Conservation (phyloP, 2,888 invertebrate genomes). For the Oegoconia quadripuncta region DNA sequence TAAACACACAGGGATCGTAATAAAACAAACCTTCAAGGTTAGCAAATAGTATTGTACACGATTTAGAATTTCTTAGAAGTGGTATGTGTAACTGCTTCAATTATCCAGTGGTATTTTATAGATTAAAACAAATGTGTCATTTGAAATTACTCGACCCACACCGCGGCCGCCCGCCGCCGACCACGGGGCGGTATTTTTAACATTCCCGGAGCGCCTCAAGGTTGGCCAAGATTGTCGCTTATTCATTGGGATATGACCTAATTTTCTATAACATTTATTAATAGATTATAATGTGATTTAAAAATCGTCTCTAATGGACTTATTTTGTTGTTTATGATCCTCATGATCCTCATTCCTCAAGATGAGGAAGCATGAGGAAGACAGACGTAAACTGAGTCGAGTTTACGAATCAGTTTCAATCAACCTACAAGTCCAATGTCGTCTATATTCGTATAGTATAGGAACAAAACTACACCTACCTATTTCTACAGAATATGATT, state of each 20-base stretch:
- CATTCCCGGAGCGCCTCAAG: slow-evolving; percentile 77
- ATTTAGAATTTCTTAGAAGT: no score
- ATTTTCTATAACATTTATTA: slow-evolving; percentile 60
- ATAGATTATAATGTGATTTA: slow-evolving; percentile 28
- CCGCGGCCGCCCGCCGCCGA: slow-evolving; percentile 17
- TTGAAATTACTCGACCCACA: slow-evolving; percentile 5
- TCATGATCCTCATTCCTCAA: neutral
- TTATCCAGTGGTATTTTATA: neutral
- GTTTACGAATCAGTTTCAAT: slow-evolving; percentile 11
- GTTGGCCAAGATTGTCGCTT: slow-evolving; percentile 72
- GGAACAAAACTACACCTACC: slow-evolving; percentile 2
- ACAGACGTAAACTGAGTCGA: slow-evolving; percentile 3
- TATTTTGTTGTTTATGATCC: slow-evolving; percentile 10
- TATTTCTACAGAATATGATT: neutral
- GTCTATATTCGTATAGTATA: slow-evolving; percentile 7
- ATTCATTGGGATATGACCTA: slow-evolving; percentile 76
- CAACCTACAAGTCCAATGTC: slow-evolving; percentile 27
- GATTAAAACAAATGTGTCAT: neutral
- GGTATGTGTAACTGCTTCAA: no score
- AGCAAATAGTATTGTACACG: no score
- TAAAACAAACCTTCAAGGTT: no score
- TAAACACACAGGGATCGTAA: no score
- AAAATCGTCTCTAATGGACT: slow-evolving; percentile 8
- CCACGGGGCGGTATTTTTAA: slow-evolving; percentile 72
- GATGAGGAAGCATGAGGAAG: neutral